These are phyloP conservation scores for Drosophila siamana DNA, from an alignment of 2,888 invertebrate species.

Conservation along the genomic window DNA sequence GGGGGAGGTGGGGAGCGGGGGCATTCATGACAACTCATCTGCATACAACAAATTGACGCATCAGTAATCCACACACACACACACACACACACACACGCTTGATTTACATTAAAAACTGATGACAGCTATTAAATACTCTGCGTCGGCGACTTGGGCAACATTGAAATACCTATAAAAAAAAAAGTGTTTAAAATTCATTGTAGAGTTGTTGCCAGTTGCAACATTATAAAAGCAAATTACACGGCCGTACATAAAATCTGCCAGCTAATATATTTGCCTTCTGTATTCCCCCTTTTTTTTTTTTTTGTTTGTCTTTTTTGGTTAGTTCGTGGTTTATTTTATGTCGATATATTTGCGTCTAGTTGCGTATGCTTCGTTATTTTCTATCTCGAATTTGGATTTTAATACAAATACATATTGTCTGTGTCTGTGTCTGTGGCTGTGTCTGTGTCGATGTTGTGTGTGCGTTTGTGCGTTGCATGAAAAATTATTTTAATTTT, in stretches of 20 bases:
- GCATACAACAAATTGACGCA: constrained; percentile 58
- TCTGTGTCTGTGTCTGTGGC: too few species aligned
- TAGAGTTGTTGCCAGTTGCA: too few species aligned
- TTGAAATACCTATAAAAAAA: background rate
- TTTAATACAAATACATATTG: constrained; percentile 32
- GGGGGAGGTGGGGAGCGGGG: background rate
- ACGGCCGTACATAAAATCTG: background rate
- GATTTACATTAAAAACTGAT: constrained; percentile 8
- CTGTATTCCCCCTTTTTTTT: too few species aligned
- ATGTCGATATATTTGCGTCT: too few species aligned
- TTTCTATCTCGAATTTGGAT: constrained; percentile 12
- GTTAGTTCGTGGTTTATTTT: background rate
- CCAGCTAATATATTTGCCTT: too few species aligned
- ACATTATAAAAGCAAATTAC: background rate
- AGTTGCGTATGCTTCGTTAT: background rate
- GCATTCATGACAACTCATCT: constrained; percentile 42
- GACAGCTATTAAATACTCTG: constrained; percentile 29
- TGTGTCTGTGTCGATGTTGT: too few species aligned
- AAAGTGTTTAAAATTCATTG: background rate
- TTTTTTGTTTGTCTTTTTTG: too few species aligned
- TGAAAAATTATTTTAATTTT: constrained; percentile 75
- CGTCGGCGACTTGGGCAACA: background rate
- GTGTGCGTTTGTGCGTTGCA: constrained; percentile 20
- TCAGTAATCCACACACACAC: constrained; percentile 34
- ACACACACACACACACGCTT: constrained; percentile 26